Conservation (phyloP, 1,140 invertebrate species). For the Bactericera cockerelli region DNA sequence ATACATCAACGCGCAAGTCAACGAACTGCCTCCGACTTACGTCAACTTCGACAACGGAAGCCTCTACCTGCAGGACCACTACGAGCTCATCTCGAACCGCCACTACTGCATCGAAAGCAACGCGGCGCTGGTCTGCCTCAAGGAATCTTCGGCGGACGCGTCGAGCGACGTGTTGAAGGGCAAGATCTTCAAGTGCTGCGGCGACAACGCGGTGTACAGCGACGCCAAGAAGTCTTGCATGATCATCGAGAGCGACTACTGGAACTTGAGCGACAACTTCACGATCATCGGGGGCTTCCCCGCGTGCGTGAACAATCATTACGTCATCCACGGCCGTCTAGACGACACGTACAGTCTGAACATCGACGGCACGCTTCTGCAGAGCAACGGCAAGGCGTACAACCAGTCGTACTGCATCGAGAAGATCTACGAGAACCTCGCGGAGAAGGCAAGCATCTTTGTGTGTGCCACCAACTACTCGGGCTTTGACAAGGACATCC, state of each 20-base stretch:
- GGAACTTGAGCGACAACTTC: slow-evolving; percentile 12
- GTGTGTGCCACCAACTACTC: slow-evolving; percentile 39
- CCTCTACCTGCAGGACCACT: slow-evolving; percentile 31
- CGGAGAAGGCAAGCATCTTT: slow-evolving; percentile 37
- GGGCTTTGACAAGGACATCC: slow-evolving; percentile 33
- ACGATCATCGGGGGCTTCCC: slow-evolving; percentile 33
- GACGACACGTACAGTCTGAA: slow-evolving; percentile 28
- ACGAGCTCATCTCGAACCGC: slow-evolving; percentile 22
- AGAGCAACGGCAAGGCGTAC: slow-evolving; percentile 27
- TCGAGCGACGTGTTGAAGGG: not conserved
- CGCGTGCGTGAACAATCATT: slow-evolving; percentile 28
- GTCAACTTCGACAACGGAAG: slow-evolving; percentile 39
- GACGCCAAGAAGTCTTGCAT: slow-evolving; percentile 33
- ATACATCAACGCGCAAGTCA: not conserved
- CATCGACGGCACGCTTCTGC: slow-evolving; percentile 32
- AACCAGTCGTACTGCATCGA: slow-evolving; percentile 45
- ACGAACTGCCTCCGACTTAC: slow-evolving; percentile 20
- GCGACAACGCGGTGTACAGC: slow-evolving; percentile 37
- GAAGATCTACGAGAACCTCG: slow-evolving; percentile 33
- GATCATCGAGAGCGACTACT: slow-evolving; percentile 26
- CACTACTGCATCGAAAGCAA: slow-evolving; percentile 35
- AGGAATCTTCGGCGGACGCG: not conserved
- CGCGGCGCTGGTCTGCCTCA: slow-evolving; percentile 12
- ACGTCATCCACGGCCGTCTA: slow-evolving; percentile 33
- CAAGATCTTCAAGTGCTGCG: slow-evolving; percentile 37